These are phyloP conservation scores for Lepidocyrtinus sp. DNA, from an alignment of 2,888 invertebrate genomes.

Conservation along the genomic window DNA sequence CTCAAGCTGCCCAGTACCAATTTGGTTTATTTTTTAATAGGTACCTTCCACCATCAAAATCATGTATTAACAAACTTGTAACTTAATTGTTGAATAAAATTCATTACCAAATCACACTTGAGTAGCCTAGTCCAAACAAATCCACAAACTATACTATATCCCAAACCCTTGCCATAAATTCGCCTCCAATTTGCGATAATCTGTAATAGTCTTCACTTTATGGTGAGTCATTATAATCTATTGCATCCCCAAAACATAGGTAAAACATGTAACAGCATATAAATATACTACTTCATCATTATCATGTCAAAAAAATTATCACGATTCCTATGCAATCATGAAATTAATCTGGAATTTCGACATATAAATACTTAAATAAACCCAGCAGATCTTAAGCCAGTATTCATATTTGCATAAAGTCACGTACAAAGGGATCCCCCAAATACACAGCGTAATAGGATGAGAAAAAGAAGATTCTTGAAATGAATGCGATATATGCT, in stretches of 20 bases:
- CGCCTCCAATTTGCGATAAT: constrained; percentile 14
- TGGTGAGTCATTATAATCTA: not conserved
- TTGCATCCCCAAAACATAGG: not conserved
- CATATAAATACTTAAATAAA: no score
- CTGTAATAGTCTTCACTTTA: constrained; percentile 6
- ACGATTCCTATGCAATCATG: constrained; percentile 18
- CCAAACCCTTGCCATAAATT: not conserved
- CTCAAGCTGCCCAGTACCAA: no score
- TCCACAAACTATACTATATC: not conserved
- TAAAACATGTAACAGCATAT: not conserved
- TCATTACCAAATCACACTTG: constrained; percentile 30
- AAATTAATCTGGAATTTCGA: constrained; percentile 50
- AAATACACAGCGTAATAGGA: not conserved
- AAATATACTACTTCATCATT: not conserved
- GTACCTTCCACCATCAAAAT: not conserved
- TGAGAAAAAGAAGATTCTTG: constrained; percentile 35
- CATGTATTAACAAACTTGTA: not conserved
- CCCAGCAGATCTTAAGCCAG: no score
- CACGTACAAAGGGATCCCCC: no score
- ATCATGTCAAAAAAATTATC: constrained; percentile 40
- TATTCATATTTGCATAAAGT: no score
- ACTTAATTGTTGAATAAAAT: constrained; percentile 30
- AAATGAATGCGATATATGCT: not conserved
- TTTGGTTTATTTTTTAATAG: not conserved
- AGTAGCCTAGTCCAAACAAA: constrained; percentile 35